phyloP scores from a whole-genome alignment of 92 coral and sea anemone genomes.

The Phenganax subtilis region DNA sequence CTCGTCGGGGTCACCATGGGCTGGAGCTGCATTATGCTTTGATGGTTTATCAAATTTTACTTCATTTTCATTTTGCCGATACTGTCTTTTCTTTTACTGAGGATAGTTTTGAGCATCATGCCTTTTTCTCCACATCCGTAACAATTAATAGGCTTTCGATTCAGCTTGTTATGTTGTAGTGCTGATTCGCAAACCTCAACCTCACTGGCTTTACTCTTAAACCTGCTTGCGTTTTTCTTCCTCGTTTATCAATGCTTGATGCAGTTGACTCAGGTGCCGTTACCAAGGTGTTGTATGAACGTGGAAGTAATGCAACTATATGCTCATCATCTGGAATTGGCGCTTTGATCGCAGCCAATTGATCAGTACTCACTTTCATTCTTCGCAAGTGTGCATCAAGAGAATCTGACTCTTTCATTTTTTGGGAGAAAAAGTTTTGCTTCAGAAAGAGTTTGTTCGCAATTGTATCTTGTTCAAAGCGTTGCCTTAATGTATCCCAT shows the following conservation, averaged over 20 bases:
- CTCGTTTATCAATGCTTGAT: conserved; percentile 42
- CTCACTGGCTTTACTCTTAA: conserved; percentile 33
- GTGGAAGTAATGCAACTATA: conserved; percentile 52
- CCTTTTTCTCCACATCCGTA: conserved; percentile 46
- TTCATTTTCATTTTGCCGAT: conserved; percentile 12
- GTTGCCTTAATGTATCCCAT: conserved; percentile 28
- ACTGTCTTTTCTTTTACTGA: conserved; percentile 13
- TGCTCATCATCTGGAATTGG: conserved; percentile 55
- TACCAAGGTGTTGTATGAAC: conserved; percentile 52
- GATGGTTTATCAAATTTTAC: conserved; percentile 40
- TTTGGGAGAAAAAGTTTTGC: conserved; percentile 41
- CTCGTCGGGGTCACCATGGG: conserved; percentile 40
- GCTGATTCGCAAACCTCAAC: conserved; percentile 42
- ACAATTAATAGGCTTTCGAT: conserved; percentile 42
- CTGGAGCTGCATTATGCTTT: conserved; percentile 37
- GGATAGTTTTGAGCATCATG: conserved; percentile 48
- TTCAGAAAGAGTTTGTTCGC: not conserved
- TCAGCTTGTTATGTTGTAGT: conserved; percentile 35
- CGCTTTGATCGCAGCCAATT: conserved; percentile 54
- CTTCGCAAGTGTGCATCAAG: conserved; percentile 50
- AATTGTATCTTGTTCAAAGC: conserved; percentile 36
- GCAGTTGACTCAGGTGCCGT: conserved; percentile 46
- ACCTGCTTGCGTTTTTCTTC: conserved; percentile 48
- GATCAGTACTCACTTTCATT: conserved; percentile 52
- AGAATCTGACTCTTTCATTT: conserved; percentile 47